phyloP scores from a whole-genome alignment of 2,113 vertebrate genomes.

The Phyllopteryx taeniolatus region DNA sequence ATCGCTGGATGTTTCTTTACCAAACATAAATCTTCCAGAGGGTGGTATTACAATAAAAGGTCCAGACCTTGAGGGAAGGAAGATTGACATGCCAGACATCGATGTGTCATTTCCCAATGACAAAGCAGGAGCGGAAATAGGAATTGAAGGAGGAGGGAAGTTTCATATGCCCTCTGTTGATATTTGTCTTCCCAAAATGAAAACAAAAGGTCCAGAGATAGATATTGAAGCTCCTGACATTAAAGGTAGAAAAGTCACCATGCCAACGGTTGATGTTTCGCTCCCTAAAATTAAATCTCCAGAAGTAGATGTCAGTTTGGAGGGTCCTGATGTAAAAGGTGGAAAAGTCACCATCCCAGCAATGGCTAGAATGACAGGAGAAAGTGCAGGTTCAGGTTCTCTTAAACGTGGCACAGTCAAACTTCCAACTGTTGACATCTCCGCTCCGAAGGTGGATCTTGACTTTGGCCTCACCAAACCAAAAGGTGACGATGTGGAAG shows the following conservation, averaged over 20 bases:
- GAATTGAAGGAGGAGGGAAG: conserved; percentile 31
- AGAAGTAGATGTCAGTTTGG: conserved; percentile 19
- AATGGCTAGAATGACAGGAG: conserved; percentile 15
- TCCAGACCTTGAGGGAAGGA: conserved; percentile 33
- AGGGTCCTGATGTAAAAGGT: conserved; percentile 16
- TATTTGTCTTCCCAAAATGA: conserved; percentile 46
- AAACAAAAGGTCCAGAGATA: conserved; percentile 30
- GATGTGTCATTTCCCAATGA: conserved; percentile 45
- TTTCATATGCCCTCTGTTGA: conserved; percentile 43
- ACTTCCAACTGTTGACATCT: conserved; percentile 78
- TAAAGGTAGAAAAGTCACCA: conserved; percentile 44
- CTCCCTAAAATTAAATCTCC: conserved; percentile 36
- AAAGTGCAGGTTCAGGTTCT: conserved; percentile 41
- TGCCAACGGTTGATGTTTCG: conserved; percentile 52
- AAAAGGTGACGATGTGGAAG: conserved; percentile 67
- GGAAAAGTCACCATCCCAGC: neutral
- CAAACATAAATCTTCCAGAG: conserved; percentile 38
- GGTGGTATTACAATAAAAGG: conserved; percentile 10
- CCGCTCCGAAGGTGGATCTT: conserved; percentile 77
- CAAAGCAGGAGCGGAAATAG: conserved; percentile 11
- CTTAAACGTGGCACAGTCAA: conserved; percentile 67
- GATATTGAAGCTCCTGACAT: conserved; percentile 33
- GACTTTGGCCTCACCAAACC: conserved; percentile 69
- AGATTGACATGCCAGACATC: conserved; percentile 15
- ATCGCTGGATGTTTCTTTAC: conserved; percentile 51